Percentiles rank a stretch among this genome's conserved stretches.
phyloP scores from a whole-genome alignment of 2,888 invertebrate species.

The Gandaritis pyraliata region DNA sequence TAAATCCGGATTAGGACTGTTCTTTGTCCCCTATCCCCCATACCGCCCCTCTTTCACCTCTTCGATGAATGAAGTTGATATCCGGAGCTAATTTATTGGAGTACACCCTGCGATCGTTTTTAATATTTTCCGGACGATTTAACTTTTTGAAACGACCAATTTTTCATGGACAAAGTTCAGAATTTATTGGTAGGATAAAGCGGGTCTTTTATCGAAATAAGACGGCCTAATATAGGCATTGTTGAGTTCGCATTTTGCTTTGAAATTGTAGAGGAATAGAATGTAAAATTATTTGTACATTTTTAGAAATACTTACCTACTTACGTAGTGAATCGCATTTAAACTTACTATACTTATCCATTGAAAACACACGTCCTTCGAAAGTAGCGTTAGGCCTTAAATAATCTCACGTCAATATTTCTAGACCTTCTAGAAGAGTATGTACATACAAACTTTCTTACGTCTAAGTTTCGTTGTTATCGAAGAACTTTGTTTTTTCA shows the following conservation, averaged over 20 bases:
- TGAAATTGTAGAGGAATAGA: neutral
- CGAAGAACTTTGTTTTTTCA: constrained; percentile 8
- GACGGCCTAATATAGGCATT: constrained; percentile 10
- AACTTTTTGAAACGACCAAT: constrained; percentile 43
- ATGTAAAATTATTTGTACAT: too few species aligned
- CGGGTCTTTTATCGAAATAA: constrained; percentile 37
- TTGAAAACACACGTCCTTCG: too few species aligned
- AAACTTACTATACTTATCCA: too few species aligned
- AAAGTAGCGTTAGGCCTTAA: neutral
- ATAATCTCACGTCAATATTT: neutral
- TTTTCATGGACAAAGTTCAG: constrained; percentile 41
- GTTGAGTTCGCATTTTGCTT: constrained; percentile 3
- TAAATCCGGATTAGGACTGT: constrained; percentile 71
- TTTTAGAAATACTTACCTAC: too few species aligned
- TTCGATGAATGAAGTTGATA: constrained; percentile 55
- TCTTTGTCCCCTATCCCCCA: constrained; percentile 48
- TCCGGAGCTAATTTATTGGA: constrained; percentile 59
- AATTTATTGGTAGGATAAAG: constrained; percentile 39
- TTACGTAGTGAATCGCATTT: too few species aligned
- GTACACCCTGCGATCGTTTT: constrained; percentile 44
- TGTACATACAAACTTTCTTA: neutral
- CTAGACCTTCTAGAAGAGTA: too few species aligned
- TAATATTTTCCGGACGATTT: constrained; percentile 45
- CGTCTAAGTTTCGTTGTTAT: neutral
- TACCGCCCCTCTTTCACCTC: neutral